Base-by-base conservation (phyloP, 2,797 vertebrate genomes). In the Lerista edwardsae region DNA sequence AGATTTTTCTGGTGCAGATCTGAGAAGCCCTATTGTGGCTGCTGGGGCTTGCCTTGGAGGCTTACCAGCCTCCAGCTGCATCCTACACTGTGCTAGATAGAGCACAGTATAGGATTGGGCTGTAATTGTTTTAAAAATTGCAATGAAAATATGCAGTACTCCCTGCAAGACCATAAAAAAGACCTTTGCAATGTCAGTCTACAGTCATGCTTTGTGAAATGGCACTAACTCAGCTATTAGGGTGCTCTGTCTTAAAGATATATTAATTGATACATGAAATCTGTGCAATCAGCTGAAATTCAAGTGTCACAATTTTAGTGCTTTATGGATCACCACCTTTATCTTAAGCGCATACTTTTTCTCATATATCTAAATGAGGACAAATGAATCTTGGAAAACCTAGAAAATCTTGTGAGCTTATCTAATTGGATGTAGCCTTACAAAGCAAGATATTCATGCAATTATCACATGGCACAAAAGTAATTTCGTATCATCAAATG, bases 401-500 rank as follows among this genome's bases (percentile, higher is more conserved):
- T 39, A 71, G 84, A 51, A 2, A 25, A 64, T 44, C 7, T 77
- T 79, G 85, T 36, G 59, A 41, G 64, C 62, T 55, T 65, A 77
- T n/a, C 3, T 81, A 90, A 80, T 55, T 89, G 15, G 27, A 83
- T 94, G 89, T 14, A 75, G 27, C 9, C 17, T 87, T 69, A 62
- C 8, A 86, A 86, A 75, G 27, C 80, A 89, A 84, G 77, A 74
- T 68, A 39, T 34, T 88, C 90, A 89, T 84, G 68, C 78, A 90
- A 84, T 84, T 87, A 88, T 77, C 61, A 77, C 73, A 12, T 0
- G 0, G 79, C 29, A 36, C 23, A 68, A 57, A 79, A 79, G 34
- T 75, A 84, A 91, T 65, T 86, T 86, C 82, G 51, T 83, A 47
- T 80, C 92, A 92, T 91, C 90, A 88, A 94, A 90, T 17, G 86